Evolutionary conservation across 2,113 vertebrate species (phyloP), one percentile per base, ranked within the genome.

Genomic region (Semicossyphus pulcher): DNA sequence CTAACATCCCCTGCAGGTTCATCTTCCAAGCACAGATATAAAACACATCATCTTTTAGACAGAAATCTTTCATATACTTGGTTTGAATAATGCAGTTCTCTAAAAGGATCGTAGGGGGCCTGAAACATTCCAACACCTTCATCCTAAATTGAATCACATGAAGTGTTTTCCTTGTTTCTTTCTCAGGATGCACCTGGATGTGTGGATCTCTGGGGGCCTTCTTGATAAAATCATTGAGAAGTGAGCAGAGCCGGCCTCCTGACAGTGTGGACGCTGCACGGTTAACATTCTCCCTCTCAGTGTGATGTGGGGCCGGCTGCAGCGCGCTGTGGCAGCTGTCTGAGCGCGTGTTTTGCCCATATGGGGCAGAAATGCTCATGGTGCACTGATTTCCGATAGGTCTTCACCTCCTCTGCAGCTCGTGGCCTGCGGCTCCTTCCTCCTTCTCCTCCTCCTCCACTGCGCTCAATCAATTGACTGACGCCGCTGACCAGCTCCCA

Each of bases 351-450:
- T 79, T 85, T 64, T 39, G 76, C 66, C 72, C 78, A 61, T 68
- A 41, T 66, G 79, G 81, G 85, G 82, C 69, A 81, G 78, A 85
- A 83, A 86, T 58, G 69, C 83, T 88, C 73, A 71, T 61, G 75
- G 76, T 85, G 79, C 82, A 92, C 83, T 90, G 92, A 93, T 94
- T 93, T 93, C 87, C 92, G 31, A 93, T 94, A 93, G 88, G 91
- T 92, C 91, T 92, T 80, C 86, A 78, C 71, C 86, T 84, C 78
- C 84, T 87, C 78, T 65, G 83, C 85, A 86, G 83, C 67, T 76
- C 76, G 89, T 91, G 88, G 92, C 93, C 91, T 74, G 89, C 87
- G 83, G 92, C 92, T 89, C 67, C 86, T 86, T 89, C 84, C 76
- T 87, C 66, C 74, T 65, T 63, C 83, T 85, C 76, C 81, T 77